phyloP scores from a whole-genome alignment of 2,888 invertebrate species.

The Oscheius sp. region DNA sequence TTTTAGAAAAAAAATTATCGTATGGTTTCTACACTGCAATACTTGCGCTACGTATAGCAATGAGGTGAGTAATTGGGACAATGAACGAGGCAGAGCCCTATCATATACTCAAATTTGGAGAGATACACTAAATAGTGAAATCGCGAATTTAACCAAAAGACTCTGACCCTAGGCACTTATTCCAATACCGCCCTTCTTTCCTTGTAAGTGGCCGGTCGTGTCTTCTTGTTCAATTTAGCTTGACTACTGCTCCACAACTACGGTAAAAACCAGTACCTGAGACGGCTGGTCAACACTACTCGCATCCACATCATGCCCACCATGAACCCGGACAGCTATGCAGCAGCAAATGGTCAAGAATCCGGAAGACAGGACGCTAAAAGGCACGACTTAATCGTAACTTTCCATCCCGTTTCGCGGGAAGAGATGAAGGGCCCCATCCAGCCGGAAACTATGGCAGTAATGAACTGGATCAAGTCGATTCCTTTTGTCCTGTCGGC shows the following conservation, averaged over 20 bases:
- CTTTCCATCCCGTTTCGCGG: slow-evolving; percentile 84
- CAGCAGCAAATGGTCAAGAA: slow-evolving; percentile 22
- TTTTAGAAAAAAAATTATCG: no score
- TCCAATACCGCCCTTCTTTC: no score
- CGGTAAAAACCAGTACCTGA: slow-evolving; percentile 81
- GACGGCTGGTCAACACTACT: slow-evolving; percentile 84
- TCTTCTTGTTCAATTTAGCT: slow-evolving; percentile 85
- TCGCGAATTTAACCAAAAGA: no score
- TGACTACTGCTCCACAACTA: slow-evolving; percentile 90
- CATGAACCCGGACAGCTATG: slow-evolving; percentile 98
- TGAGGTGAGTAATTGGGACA: no score
- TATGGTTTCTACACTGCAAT: no score
- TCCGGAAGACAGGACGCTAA: slow-evolving; percentile 80
- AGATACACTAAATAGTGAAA: no score
- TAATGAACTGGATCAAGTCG: slow-evolving; percentile 73
- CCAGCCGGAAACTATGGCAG: slow-evolving; percentile 73
- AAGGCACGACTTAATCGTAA: slow-evolving; percentile 87
- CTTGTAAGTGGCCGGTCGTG: slow-evolving; percentile 80
- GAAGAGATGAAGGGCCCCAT: not conserved
- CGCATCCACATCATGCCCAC: slow-evolving; percentile 92
- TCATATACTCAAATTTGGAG: no score
- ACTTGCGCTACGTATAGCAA: no score
- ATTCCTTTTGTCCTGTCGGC: slow-evolving; percentile 72
- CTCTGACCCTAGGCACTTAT: no score
- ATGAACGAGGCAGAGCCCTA: no score